phyloP scores from a whole-genome alignment of 2,113 vertebrate species.

The Cygnus atratus region DNA sequence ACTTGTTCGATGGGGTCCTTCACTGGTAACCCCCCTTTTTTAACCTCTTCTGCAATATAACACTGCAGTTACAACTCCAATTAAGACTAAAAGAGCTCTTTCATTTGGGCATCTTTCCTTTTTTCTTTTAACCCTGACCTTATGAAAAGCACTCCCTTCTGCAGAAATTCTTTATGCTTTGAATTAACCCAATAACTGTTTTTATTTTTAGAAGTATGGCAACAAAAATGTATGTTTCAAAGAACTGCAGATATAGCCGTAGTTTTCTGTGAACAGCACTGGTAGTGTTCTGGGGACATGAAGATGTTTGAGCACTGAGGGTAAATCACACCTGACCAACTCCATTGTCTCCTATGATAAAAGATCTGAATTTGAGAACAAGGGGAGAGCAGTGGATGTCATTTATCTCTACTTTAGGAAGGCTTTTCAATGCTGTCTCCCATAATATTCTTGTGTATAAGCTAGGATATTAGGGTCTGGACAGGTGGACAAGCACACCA shows the following conservation, averaged over 20 bases:
- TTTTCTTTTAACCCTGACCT: background rate
- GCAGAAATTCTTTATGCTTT: background rate
- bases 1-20: background rate
- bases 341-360: background rate
- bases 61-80: background rate
- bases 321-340: background rate
- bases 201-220: background rate
- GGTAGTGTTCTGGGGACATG: background rate
- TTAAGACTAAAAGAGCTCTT: background rate
- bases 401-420: background rate
- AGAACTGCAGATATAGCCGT: background rate
- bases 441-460: background rate
- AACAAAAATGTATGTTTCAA: background rate
- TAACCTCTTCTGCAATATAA: background rate
- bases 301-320: background rate
- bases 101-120: background rate
- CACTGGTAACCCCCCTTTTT: background rate
- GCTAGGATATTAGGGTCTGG: background rate
- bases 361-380: background rate
- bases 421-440: background rate
- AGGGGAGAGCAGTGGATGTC: background rate
- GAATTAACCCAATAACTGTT: background rate
- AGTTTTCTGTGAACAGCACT: background rate
- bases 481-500: background rate
- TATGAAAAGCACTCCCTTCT: background rate